A percentile compares a stretch with the other conserved stretches of the same genome.
Evolutionary conservation across 2,888 invertebrate species (phyloP).

Genomic region (Drosophila prolongata): DNA sequence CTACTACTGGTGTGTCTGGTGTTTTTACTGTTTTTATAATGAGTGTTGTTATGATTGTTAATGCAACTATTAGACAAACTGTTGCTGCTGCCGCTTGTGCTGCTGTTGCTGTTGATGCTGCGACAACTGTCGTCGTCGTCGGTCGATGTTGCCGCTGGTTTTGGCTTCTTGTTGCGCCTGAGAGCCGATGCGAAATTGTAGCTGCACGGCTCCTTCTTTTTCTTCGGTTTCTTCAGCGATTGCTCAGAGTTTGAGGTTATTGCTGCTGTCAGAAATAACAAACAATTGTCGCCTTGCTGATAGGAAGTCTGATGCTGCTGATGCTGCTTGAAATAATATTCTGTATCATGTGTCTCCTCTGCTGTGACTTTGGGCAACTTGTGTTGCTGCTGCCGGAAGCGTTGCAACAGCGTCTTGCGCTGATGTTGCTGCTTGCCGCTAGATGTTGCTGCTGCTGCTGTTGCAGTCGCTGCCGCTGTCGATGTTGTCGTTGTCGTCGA

Average conservation of each 20-base stretch:
- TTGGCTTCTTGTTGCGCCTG: conserved; percentile 75
- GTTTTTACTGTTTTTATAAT: conserved; percentile 77
- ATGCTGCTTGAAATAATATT: conserved; percentile 35
- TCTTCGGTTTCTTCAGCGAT: conserved; percentile 52
- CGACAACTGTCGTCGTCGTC: conserved; percentile 60
- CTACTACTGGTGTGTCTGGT: conserved; percentile 27
- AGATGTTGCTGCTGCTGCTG: conserved; percentile 37
- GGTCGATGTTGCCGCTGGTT: conserved; percentile 64
- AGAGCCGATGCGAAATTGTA: conserved; percentile 73
- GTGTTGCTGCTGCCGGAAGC: conserved; percentile 63
- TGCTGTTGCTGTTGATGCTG: conserved; percentile 51
- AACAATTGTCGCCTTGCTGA: conserved; percentile 60
- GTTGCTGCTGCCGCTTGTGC: conserved; percentile 36
- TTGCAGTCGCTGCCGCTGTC: conserved; percentile 36
- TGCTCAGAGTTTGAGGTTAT: conserved; percentile 34
- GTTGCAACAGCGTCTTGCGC: conserved; percentile 61
- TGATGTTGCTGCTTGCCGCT: conserved; percentile 55
- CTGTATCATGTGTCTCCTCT: conserved; percentile 29
- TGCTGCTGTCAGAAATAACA: conserved; percentile 55
- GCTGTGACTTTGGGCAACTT: conserved; percentile 44
- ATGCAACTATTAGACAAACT: conserved; percentile 72
- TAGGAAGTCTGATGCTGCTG: conserved; percentile 21
- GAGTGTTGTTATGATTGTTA: conserved; percentile 68
- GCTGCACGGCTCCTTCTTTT: conserved; percentile 68
- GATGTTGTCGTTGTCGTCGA: conserved; percentile 45